phyloP scores from a whole-genome alignment of 2,888 invertebrate species.

The Tanytarsus gracilentus region DNA sequence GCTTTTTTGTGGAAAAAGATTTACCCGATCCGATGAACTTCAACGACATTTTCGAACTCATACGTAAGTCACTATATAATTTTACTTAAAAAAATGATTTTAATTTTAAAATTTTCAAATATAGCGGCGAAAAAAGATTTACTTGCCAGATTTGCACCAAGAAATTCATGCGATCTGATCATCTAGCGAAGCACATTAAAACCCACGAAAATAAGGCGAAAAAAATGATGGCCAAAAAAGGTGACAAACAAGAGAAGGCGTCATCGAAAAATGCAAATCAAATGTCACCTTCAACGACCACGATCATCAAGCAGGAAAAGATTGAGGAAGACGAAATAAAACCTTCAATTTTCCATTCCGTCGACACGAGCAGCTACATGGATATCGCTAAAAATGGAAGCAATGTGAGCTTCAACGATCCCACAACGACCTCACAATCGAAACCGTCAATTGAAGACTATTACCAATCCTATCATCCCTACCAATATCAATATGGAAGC shows the following conservation, averaged over 20 bases:
- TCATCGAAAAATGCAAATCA: constrained; percentile 12
- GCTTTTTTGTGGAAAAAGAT: constrained; percentile 82
- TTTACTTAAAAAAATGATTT: too few species aligned
- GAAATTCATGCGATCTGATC: constrained; percentile 86
- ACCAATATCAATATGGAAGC: constrained; percentile 31
- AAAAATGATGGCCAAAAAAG: constrained; percentile 42
- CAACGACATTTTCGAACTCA: constrained; percentile 83
- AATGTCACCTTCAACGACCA: background rate
- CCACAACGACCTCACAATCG: constrained; percentile 14
- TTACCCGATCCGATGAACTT: constrained; percentile 85
- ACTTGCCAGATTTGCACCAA: constrained; percentile 80
- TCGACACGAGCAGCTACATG: constrained; percentile 1
- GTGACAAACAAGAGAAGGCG: constrained; percentile 39
- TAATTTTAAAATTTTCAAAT: too few species aligned
- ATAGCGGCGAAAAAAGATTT: constrained; percentile 84
- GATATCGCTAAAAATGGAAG: background rate
- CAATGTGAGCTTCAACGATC: background rate
- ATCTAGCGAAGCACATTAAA: constrained; percentile 85
- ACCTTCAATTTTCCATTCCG: background rate
- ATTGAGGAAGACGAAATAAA: constrained; percentile 25
- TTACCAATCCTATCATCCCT: constrained; percentile 31
- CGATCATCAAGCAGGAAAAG: constrained; percentile 18
- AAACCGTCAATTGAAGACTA: constrained; percentile 30
- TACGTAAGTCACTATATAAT: too few species aligned
- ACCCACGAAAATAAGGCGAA: constrained; percentile 65